These are phyloP conservation scores for Carposina sasakii DNA, from an alignment of 1,140 invertebrate genomes.

Conservation along the genomic window DNA sequence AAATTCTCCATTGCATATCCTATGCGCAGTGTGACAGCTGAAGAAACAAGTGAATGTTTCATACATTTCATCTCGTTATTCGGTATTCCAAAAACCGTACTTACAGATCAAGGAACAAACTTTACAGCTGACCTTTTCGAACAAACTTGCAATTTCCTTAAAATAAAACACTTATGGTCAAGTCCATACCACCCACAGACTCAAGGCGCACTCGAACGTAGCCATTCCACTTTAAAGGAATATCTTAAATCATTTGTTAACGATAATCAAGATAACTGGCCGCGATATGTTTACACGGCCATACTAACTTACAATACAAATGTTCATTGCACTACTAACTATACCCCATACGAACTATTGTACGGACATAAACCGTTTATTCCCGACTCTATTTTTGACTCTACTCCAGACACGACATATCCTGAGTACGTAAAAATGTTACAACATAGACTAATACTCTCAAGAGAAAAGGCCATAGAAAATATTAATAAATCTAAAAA, in stretches of 20 bases:
- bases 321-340: slow-evolving; percentile 28
- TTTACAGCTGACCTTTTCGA: slow-evolving; percentile 33
- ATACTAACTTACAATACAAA: slow-evolving; percentile 36
- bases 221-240: slow-evolving; percentile 25
- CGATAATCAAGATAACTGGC: slow-evolving; percentile 31
- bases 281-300: slow-evolving; percentile 24
- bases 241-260: slow-evolving; percentile 37
- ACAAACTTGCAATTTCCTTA: slow-evolving; percentile 26
- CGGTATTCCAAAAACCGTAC: slow-evolving; percentile 32
- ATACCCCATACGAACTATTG: slow-evolving; percentile 33
- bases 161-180: slow-evolving; percentile 34
- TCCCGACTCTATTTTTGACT: slow-evolving; percentile 16
- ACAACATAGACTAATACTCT: background rate
- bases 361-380: slow-evolving; percentile 31
- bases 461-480: slow-evolving; percentile 3
- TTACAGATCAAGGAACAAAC: slow-evolving; percentile 37
- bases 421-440: slow-evolving; percentile 11
- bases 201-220: slow-evolving; percentile 13
- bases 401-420: slow-evolving; percentile 5
- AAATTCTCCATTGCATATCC: slow-evolving; percentile 15
- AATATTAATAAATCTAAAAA: slow-evolving; percentile 4
- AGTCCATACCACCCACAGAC: slow-evolving; percentile 30
- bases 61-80: slow-evolving; percentile 14
- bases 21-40: slow-evolving; percentile 2
- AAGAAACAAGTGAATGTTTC: slow-evolving; percentile 11